These are phyloP conservation scores for Choloepus didactylus DNA, from an alignment of 2,797 vertebrate genomes.

Conservation along the genomic window DNA sequence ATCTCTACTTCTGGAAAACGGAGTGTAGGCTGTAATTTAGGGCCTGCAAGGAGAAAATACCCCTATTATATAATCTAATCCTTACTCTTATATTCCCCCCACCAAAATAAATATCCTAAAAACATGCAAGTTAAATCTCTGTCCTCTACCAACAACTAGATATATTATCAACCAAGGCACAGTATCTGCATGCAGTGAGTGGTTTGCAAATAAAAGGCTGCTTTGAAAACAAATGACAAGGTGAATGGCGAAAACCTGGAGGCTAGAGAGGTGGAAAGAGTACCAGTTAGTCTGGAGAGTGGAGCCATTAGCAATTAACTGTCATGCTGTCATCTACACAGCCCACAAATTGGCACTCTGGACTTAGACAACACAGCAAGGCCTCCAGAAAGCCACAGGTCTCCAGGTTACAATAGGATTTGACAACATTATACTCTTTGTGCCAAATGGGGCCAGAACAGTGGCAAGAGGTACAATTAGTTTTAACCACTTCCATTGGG, in stretches of 20 bases:
- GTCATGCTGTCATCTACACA: slow-evolving; percentile 78
- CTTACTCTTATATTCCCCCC: background rate
- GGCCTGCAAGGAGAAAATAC: background rate
- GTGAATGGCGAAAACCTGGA: slow-evolving; percentile 57
- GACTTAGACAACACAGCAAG: slow-evolving; percentile 75
- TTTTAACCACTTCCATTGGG: slow-evolving; percentile 79
- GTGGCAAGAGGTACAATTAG: slow-evolving; percentile 67
- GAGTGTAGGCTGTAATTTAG: slow-evolving; percentile 4
- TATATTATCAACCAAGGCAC: slow-evolving; percentile 35
- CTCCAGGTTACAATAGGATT: slow-evolving; percentile 70
- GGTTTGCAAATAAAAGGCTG: slow-evolving; percentile 75
- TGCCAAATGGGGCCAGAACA: slow-evolving; percentile 52
- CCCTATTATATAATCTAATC: background rate
- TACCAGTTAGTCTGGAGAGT: slow-evolving; percentile 73
- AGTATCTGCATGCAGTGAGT: slow-evolving; percentile 86
- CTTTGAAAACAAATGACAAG: slow-evolving; percentile 81
- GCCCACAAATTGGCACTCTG: slow-evolving; percentile 58
- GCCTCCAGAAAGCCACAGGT: slow-evolving; percentile 72
- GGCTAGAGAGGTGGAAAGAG: slow-evolving; percentile 54
- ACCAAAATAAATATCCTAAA: background rate
- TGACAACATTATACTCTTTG: slow-evolving; percentile 45
- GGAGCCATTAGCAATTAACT: slow-evolving; percentile 66
- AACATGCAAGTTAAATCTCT: slow-evolving; percentile 78
- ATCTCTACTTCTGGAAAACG: slow-evolving; percentile 27
- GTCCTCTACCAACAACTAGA: slow-evolving; percentile 27